Evolutionary conservation across 2,888 invertebrate species (phyloP).

Genomic region (Crematogaster levior): DNA sequence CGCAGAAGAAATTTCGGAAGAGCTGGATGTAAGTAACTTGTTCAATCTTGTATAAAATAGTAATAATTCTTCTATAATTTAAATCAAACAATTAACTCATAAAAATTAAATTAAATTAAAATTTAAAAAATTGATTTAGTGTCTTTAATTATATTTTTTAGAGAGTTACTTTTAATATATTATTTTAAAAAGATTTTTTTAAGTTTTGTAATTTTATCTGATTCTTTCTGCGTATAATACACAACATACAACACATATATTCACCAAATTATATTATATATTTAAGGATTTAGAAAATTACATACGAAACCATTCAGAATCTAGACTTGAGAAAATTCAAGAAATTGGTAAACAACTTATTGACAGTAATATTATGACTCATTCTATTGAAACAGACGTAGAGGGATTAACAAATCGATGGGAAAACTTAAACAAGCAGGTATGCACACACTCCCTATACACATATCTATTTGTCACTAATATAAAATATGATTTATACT

Average conservation of each 20-base stretch:
- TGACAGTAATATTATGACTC: slow-evolving; percentile 91
- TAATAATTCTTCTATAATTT: slow-evolving; percentile 3
- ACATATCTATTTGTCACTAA: slow-evolving; percentile 54
- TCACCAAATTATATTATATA: not conserved
- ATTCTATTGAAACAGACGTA: slow-evolving; percentile 89
- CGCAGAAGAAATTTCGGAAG: slow-evolving; percentile 96
- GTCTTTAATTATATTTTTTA: not conserved
- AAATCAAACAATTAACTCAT: not conserved
- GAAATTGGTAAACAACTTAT: slow-evolving; percentile 91
- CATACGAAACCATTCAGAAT: slow-evolving; percentile 91
- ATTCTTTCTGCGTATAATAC: not conserved
- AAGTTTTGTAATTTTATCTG: not conserved
- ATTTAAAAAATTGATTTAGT: slow-evolving; percentile 3
- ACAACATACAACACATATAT: not conserved
- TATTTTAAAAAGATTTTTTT: too few relatives aligned
- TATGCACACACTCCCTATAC: slow-evolving; percentile 77
- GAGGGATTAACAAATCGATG: slow-evolving; percentile 89
- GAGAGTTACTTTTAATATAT: too few relatives aligned
- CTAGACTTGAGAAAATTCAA: slow-evolving; percentile 91
- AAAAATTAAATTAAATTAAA: slow-evolving; percentile 15
- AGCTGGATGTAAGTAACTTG: slow-evolving; percentile 91
- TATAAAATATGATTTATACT: slow-evolving; percentile 29
- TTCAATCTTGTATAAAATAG: not conserved
- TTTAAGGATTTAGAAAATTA: slow-evolving; percentile 93
- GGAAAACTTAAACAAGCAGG: slow-evolving; percentile 90